A percentile compares a stretch with the other conserved stretches of the same genome.
phyloP scores from a whole-genome alignment of 2,113 vertebrate species.

The Podiceps cristatus region DNA sequence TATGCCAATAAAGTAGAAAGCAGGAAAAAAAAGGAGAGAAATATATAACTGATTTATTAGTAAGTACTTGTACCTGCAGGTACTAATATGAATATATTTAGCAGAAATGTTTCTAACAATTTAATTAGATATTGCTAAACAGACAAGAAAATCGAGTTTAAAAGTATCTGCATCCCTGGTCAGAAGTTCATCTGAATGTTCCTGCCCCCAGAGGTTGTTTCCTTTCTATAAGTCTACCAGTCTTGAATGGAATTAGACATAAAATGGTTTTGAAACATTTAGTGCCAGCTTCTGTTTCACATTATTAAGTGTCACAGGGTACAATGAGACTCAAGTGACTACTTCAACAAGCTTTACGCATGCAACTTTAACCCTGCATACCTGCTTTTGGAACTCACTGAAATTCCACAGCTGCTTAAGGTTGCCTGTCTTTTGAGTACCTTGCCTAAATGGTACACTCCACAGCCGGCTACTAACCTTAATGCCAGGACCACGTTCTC shows the following conservation, averaged over 20 bases:
- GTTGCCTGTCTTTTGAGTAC: not conserved
- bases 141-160: not conserved
- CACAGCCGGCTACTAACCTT: conserved; percentile 79
- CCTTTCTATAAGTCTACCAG: not conserved
- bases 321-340: not conserved
- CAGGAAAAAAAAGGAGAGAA: not conserved
- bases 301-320: not conserved
- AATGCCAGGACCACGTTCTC: conserved; percentile 93
- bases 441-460: not conserved
- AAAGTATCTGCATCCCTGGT: not conserved
- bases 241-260: not conserved
- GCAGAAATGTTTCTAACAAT: not conserved
- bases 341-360: rapidly evolving
- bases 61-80: not conserved
- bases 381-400: not conserved
- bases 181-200: not conserved
- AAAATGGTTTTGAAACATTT: not conserved
- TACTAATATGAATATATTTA: not conserved
- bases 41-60: not conserved
- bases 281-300: not conserved
- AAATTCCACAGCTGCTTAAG: not conserved
- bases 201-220: not conserved
- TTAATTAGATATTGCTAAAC: not conserved
- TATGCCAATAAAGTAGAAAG: not conserved
- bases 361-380: not conserved